A percentile compares a stretch with the other conserved stretches of the same genome.
Evolutionary conservation across 2,888 invertebrate genomes (phyloP).

Genomic region (Lordiphosa andalusiaca): DNA sequence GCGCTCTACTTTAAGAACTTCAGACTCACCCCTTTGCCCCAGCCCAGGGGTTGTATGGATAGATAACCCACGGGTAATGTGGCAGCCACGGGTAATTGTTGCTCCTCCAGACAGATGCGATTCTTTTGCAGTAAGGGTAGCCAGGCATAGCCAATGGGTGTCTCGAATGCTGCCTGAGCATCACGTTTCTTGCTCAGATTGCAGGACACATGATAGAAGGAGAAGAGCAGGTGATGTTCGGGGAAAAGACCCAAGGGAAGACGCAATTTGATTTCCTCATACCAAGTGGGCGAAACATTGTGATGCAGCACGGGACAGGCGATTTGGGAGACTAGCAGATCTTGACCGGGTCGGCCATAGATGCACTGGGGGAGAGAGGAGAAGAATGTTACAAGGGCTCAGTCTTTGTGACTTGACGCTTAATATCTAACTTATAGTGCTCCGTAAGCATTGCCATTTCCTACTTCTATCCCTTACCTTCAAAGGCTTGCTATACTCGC

Average conservation of each 20-base stretch:
- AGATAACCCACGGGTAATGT: constrained; percentile 94
- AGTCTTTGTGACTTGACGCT: too few relatives aligned
- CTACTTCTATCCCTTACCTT: constrained; percentile 82
- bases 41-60: constrained; percentile 92
- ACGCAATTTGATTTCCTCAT: constrained; percentile 95
- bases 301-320: constrained; percentile 93
- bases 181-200: constrained; percentile 90
- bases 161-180: constrained; percentile 85
- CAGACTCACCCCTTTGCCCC: constrained; percentile 91
- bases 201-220: constrained; percentile 97
- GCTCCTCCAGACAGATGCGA: constrained; percentile 90
- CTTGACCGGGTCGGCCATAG: constrained; percentile 86
- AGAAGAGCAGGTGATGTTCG: constrained; percentile 95
- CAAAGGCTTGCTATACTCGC: constrained; percentile 85
- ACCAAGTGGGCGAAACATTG: constrained; percentile 92
- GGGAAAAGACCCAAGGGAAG: constrained; percentile 91
- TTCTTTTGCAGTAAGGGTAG: constrained; percentile 91
- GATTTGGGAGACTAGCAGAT: constrained; percentile 84
- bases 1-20: constrained; percentile 18
- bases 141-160: constrained; percentile 97
- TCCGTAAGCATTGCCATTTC: too few relatives aligned
- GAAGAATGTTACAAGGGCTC: not conserved
- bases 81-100: constrained; percentile 91
- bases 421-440: too few relatives aligned
- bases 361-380: constrained; percentile 83